Evolutionary conservation across 2,888 invertebrate species (phyloP).

Genomic region (Nephrotoma guestfalica): DNA sequence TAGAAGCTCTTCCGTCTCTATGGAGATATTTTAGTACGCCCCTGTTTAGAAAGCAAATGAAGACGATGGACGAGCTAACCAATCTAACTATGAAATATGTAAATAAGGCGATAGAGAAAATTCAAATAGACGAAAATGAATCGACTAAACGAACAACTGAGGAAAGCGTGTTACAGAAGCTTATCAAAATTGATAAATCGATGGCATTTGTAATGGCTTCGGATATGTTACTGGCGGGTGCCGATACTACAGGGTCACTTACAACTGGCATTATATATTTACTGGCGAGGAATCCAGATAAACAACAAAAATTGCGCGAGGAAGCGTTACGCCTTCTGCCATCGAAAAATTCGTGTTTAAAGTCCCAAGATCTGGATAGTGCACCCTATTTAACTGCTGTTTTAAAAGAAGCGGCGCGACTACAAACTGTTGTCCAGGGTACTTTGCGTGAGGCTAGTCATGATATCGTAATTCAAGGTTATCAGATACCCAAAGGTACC

Average conservation of each 20-base stretch:
- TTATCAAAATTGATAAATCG: conserved; percentile 43
- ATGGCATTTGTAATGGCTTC: conserved; percentile 51
- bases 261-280: conserved; percentile 41
- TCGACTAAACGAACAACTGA: conserved; percentile 15
- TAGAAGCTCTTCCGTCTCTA: conserved; percentile 25
- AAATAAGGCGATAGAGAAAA: not conserved
- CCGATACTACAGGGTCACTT: conserved; percentile 41
- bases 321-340: conserved; percentile 37
- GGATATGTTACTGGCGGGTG: conserved; percentile 54
- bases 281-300: conserved; percentile 43
- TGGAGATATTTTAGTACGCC: conserved; percentile 25
- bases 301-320: conserved; percentile 45
- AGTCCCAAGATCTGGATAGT: conserved; percentile 28
- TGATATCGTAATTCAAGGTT: conserved; percentile 48
- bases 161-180: conserved; percentile 48
- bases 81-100: not conserved
- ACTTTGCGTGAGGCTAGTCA: conserved; percentile 37
- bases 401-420: conserved; percentile 54
- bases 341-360: conserved; percentile 28
- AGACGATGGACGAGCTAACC: not conserved
- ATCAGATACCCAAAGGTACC: conserved; percentile 44
- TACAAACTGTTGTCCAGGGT: conserved; percentile 44
- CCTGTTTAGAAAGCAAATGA: conserved; percentile 14
- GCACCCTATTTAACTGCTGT: conserved; percentile 53
- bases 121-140: not conserved